These are phyloP conservation scores for Cercopithecus petaurista DNA, from an alignment of 2,797 vertebrate species.

Conservation along the genomic window DNA sequence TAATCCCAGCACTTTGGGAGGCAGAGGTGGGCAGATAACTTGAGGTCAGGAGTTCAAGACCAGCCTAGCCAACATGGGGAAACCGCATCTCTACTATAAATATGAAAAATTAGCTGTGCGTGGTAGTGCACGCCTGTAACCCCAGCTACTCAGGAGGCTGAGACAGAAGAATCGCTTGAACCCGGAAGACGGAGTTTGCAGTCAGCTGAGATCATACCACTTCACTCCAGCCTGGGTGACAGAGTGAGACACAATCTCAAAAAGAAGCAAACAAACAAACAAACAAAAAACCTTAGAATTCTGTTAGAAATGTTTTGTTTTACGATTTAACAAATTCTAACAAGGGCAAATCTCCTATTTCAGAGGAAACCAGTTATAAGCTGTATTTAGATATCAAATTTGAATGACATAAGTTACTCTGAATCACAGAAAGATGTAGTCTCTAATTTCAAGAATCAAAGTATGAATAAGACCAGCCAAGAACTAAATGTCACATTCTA, in stretches of 20 bases:
- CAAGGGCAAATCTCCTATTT: background rate
- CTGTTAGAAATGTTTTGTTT: constrained; percentile 66
- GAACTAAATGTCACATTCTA: constrained; percentile 57
- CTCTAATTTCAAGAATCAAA: constrained; percentile 18
- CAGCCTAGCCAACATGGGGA: background rate
- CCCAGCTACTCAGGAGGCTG: too few species aligned
- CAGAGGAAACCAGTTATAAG: constrained; percentile 54
- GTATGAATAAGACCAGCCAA: constrained; percentile 17
- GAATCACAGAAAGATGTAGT: constrained; percentile 26
- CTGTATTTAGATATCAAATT: constrained; percentile 56
- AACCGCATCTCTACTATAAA: background rate
- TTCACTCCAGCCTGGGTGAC: background rate
- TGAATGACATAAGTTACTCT: constrained; percentile 53
- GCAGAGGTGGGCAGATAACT: background rate
- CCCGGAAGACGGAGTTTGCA: background rate
- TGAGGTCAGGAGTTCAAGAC: background rate
- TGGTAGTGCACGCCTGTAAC: background rate
- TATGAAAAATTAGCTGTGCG: background rate
- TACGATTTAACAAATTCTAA: constrained; percentile 55
- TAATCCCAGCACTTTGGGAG: background rate
- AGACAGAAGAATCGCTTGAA: background rate
- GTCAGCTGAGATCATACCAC: background rate
- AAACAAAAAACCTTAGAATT: background rate
- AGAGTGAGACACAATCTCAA: background rate
- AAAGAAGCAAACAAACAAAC: too few species aligned